Conservation (phyloP, 2,888 invertebrate species). For the Drosophila atroscutellata region DNA sequence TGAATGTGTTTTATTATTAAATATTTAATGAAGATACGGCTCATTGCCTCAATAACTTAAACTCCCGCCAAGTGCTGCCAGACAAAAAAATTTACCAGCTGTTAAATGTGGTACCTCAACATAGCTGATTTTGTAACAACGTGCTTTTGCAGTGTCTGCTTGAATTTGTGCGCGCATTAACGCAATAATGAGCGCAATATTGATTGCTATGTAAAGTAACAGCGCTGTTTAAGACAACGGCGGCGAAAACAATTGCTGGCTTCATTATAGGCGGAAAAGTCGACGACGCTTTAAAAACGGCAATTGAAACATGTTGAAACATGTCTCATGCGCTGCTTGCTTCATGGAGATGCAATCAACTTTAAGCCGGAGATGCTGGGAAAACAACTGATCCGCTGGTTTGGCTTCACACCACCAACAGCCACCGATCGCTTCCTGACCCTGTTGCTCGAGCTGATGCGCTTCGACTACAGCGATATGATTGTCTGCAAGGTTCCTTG, state of each 20-base stretch:
- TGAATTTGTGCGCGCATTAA: neutral
- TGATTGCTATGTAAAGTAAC: constrained; percentile 1
- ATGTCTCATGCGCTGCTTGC: too few species aligned
- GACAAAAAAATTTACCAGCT: neutral
- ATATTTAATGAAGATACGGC: neutral
- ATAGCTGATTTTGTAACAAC: neutral
- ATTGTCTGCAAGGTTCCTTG: constrained; percentile 69
- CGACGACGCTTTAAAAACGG: constrained; percentile 27
- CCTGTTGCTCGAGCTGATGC: constrained; percentile 77
- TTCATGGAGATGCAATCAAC: constrained; percentile 59
- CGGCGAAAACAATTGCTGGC: constrained; percentile 31
- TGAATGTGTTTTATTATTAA: neutral
- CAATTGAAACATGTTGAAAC: constrained; percentile 32
- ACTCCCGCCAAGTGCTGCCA: neutral
- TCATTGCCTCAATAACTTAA: neutral
- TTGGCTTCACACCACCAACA: constrained; percentile 71
- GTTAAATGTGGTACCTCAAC: neutral
- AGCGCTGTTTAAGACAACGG: neutral
- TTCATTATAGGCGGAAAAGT: constrained; percentile 37
- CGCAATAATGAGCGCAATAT: constrained; percentile 7
- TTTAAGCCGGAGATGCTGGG: constrained; percentile 78
- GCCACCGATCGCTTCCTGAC: constrained; percentile 76
- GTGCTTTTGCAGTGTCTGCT: neutral
- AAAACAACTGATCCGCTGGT: constrained; percentile 80
- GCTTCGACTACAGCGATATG: constrained; percentile 67